Conservation (phyloP, 2,113 vertebrate species). For the Butastur rufipennis region DNA sequence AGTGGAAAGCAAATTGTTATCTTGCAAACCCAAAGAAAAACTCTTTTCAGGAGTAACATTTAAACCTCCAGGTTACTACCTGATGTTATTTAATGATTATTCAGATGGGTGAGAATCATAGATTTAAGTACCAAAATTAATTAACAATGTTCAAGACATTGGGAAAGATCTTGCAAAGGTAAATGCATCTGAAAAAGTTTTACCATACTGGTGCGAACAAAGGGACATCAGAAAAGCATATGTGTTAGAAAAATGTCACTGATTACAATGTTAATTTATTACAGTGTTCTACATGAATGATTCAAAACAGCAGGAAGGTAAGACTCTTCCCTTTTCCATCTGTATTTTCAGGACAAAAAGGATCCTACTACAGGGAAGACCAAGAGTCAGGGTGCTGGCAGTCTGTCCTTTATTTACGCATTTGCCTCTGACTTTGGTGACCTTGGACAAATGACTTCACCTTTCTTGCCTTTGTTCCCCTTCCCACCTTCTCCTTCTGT, state of each 20-base stretch:
- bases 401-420: not conserved
- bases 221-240: not conserved
- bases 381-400: not conserved
- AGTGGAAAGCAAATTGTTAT: not conserved
- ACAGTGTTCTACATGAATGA: not conserved
- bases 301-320: not conserved
- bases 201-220: not conserved
- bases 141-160: not conserved
- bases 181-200: not conserved
- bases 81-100: not conserved
- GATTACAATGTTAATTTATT: not conserved
- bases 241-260: not conserved
- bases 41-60: not conserved
- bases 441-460: not conserved
- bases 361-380: not conserved
- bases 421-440: not conserved
- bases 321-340: not conserved
- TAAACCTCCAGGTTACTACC: not conserved
- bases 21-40: not conserved
- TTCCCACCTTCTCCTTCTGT: not conserved
- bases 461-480: not conserved
- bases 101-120: not conserved
- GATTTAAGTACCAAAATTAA: not conserved
- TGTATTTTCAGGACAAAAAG: not conserved
- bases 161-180: not conserved